phyloP scores from a whole-genome alignment of 2,113 vertebrate species.

The Anguilla rostrata region DNA sequence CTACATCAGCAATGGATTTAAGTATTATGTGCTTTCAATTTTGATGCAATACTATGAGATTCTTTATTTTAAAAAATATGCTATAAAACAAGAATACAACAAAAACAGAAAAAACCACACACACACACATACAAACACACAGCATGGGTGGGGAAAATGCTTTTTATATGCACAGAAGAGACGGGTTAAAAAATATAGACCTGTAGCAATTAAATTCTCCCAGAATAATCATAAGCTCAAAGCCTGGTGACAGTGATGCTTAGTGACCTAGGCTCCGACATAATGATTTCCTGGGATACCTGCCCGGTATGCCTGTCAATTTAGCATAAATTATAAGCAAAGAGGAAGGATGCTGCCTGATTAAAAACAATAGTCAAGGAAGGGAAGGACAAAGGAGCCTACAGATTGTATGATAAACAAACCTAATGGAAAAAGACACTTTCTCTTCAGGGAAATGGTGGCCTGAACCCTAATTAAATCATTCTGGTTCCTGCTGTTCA shows the following conservation, averaged over 20 bases:
- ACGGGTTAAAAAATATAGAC: neutral
- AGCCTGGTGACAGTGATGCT: slow-evolving; percentile 53
- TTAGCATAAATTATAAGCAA: slow-evolving; percentile 73
- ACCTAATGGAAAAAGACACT: slow-evolving; percentile 72
- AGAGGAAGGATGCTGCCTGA: slow-evolving; percentile 70
- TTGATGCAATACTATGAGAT: too few relatives aligned
- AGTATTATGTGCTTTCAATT: too few relatives aligned
- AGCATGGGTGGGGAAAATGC: neutral
- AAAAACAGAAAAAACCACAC: too few relatives aligned
- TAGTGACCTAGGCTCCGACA: slow-evolving; percentile 63
- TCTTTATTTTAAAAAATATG: too few relatives aligned
- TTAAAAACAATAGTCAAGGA: slow-evolving; percentile 77
- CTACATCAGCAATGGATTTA: neutral
- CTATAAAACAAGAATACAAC: too few relatives aligned
- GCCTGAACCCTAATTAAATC: slow-evolving; percentile 68
- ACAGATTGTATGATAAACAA: slow-evolving; percentile 74
- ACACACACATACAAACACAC: too few relatives aligned
- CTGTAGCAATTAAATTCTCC: neutral
- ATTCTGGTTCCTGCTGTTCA: slow-evolving; percentile 56
- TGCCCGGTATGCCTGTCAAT: slow-evolving; percentile 67
- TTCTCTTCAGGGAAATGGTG: slow-evolving; percentile 66
- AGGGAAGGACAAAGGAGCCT: slow-evolving; percentile 74
- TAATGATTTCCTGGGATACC: slow-evolving; percentile 71
- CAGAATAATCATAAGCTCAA: neutral
- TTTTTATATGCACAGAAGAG: neutral